Evolutionary conservation across 2,888 invertebrate genomes (phyloP).

Genomic region (Heterodera filipjevi): DNA sequence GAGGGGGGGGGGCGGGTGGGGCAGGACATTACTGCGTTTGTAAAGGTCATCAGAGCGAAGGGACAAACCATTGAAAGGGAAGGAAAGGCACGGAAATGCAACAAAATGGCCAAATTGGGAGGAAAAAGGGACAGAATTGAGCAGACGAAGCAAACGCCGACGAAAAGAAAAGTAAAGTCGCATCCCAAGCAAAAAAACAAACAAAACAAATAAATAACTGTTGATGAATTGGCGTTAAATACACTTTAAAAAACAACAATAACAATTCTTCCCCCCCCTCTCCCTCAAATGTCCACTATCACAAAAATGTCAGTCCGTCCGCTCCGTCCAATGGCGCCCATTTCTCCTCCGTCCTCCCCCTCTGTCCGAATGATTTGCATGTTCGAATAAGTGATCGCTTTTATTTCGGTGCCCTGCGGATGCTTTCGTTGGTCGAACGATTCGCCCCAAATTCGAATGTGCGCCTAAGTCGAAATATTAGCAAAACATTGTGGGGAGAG

Average conservation of each 20-base stretch:
- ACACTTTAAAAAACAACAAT: neutral
- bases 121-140: neutral
- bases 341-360: conserved; percentile 26
- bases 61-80: neutral
- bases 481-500: neutral
- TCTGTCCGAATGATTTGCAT: conserved; percentile 82
- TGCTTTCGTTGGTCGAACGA: conserved; percentile 85
- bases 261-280: neutral
- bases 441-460: conserved; percentile 73
- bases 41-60: neutral
- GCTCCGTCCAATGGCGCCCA: neutral
- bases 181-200: neutral
- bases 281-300: conserved; percentile 90
- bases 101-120: neutral
- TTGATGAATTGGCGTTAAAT: too few species aligned
- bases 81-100: neutral
- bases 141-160: neutral
- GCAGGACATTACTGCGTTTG: neutral
- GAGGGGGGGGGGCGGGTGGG: too few species aligned
- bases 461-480: conserved; percentile 27
- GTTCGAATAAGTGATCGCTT: conserved; percentile 98
- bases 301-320: conserved; percentile 80
- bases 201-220: too few species aligned
- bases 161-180: neutral
- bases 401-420: conserved; percentile 93